Base-by-base conservation (phyloP, 2,888 invertebrate genomes). In the Drosophila subquinaria region DNA sequence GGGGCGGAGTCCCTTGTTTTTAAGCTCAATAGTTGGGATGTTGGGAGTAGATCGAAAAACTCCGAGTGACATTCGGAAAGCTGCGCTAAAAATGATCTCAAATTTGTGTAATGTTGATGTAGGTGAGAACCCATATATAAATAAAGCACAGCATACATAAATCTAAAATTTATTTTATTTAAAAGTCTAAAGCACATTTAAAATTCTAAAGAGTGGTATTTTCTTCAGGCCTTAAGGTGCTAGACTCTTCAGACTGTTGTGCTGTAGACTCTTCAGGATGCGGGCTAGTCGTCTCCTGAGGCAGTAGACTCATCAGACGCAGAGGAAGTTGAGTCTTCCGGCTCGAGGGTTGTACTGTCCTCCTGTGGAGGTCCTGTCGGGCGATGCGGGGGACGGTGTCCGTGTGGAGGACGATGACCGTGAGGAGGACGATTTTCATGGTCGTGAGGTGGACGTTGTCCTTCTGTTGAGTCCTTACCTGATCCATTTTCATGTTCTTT, bases 281-380 rank as follows among this genome's bases (percentile, higher is more conserved):
- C 20, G 20, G 20, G 20, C 23, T 15, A 10, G 65, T 38, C 0
- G 61, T n/a, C 1, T 50, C 40, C 10, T 36, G 40, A 0, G 65
- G 47, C 9, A 6, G 11, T 38, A 0, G 68, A 36, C n/a, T 60
- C 30, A 11, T 59, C 45, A 6, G 73, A 13, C 9, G 35, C 51
- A 5, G 4, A 13, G 10, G 75, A 61, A 4, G 69, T 64, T 0
- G 75, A 53, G 11, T 61, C 52, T 27, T 62, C 60, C 4, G 60
- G 67, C 1, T 69, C 57, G 1, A 52, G 0, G 10, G 60, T 57
- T 9, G 52, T 64, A n/a, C 59, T 60, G 0, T 74, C 50, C 0
- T 57, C 47, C 8, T 42, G n/a, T 6, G 76, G 51, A 13, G 64
- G 56, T 45, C 48, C 42, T 0, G 48, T 52, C 1, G 43, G 71